These are phyloP conservation scores for Lonchura striata DNA, from an alignment of 2,113 vertebrate species.

Conservation along the genomic window DNA sequence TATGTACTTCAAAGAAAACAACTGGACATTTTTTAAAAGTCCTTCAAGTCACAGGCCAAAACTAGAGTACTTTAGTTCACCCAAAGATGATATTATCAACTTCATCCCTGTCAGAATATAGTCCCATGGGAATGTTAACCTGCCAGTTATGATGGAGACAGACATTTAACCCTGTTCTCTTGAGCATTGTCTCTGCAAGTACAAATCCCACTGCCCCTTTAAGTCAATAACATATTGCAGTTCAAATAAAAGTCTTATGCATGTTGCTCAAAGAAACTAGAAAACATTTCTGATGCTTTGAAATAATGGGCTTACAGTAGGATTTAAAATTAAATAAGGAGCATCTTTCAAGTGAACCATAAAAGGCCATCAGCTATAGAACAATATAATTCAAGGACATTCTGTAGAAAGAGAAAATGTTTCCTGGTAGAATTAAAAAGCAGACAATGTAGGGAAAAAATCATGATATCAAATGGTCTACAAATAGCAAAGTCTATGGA, in stretches of 20 bases:
- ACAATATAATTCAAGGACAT: background rate
- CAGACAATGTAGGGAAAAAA: background rate
- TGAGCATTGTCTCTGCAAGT: background rate
- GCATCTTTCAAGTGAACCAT: background rate
- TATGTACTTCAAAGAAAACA: background rate
- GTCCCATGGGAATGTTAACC: background rate
- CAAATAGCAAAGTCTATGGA: slow-evolving; percentile 29
- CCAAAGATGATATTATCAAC: background rate
- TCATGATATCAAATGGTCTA: background rate
- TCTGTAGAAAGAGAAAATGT: background rate
- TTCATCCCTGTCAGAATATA: background rate
- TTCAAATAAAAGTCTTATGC: background rate
- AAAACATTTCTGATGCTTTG: background rate
- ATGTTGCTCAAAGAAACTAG: background rate
- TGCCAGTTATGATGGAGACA: background rate
- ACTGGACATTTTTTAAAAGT: background rate
- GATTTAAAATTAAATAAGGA: background rate
- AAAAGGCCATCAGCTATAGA: background rate
- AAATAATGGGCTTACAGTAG: background rate
- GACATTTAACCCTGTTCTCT: background rate
- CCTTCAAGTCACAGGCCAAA: background rate
- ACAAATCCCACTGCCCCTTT: background rate
- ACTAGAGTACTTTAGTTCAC: background rate
- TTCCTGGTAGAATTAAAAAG: background rate
- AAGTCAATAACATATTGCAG: background rate